Base-by-base conservation (phyloP, 2,113 vertebrate species). In the Gymnorhina tibicen region DNA sequence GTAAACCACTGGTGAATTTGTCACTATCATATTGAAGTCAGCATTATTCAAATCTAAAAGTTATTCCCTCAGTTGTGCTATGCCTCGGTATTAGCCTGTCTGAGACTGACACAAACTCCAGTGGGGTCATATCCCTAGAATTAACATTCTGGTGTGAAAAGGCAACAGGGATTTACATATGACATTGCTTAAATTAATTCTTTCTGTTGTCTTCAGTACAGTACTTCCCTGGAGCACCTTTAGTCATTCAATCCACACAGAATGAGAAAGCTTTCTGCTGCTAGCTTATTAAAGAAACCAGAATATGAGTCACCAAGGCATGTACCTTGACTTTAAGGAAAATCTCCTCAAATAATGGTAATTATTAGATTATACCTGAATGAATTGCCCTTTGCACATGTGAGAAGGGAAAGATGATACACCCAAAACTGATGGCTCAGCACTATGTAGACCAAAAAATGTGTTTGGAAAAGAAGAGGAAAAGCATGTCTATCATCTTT, bases 201-300 rank as follows among this genome's bases (percentile, higher is more conserved):
- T 96, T 95, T 85, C 89, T 85, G 62, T 95, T 95, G 83, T 94
- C 80, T 93, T 96, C 81, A 95, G 64, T 84, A 91, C 60, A 93
- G 66, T 75, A 88, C 85, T 94, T 96, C 95, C 85, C 96, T 84
- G 62, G 95, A 96, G 96, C 91, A 93, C 91, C 78, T 96, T 97
- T 87, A 96, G 87, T 91, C 95, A 91, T 73, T 95, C 77, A 85
- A 42, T 80, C 66, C 44, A 79, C 69, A 52, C 30, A 35, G 87
- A 91, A 74, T 78, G 87, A 89, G 85, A 96, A 96, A 93, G 70
- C 60, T 97, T 91, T 96, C 78, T 89, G 68, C 91, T 68, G 92
- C 67, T 84, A 75, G 60, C 91, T 91, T 97, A 84, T 93, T 97
- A 95, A 87, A 94, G 91, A 93, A 97, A 78, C 16, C 21, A 85